Evolutionary conservation across 2,797 vertebrate genomes (phyloP), one percentile per base, ranked within the genome.

Genomic region (Hozukius guyotensis): DNA sequence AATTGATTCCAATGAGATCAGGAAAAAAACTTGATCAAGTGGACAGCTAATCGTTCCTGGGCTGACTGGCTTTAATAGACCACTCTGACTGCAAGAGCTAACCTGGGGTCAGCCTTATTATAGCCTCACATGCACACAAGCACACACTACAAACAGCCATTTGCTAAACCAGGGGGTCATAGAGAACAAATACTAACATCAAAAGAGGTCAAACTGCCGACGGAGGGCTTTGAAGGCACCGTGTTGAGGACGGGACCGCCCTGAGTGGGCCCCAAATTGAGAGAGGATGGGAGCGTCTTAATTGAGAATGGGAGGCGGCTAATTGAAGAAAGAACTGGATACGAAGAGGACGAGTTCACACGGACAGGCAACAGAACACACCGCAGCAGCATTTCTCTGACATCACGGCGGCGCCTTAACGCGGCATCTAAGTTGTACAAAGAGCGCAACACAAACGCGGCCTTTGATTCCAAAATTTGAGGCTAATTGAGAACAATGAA

Each of bases 401-500:
- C 38, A 57, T 78, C 63, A 32, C 25, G 34, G 29, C 25, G 3
- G 55, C 22, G 31, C 27, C 74, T 64, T 66, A 80, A 86, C 73
- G 14, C 72, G 13, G 49, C 66, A 27, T 84, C 81, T 87, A 75
- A 88, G 69, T 72, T 63, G 77, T 83, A 84, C 82, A 89, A 89
- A 92, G 84, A 80, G 52, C 4, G 31, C 46, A 70, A 82, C 13
- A 87, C 75, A 91, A 89, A 90, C 85, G 69, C 6, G 25, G 25
- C 73, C 89, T 94, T 94, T 94, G 92, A 94, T 91, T 94, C 80
- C 46, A 88, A 84, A 83, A 93, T 91, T 93, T 94, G 90, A 93
- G 82, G 83, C 92, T 93, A 93, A 95, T 94, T 93, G 92, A 93
- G 85, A 93, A 94, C 92, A 94, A 95, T 90, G 86, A 93, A 93